Evolutionary conservation across 1,140 invertebrate genomes (phyloP).

Genomic region (Camponotus floridanus): DNA sequence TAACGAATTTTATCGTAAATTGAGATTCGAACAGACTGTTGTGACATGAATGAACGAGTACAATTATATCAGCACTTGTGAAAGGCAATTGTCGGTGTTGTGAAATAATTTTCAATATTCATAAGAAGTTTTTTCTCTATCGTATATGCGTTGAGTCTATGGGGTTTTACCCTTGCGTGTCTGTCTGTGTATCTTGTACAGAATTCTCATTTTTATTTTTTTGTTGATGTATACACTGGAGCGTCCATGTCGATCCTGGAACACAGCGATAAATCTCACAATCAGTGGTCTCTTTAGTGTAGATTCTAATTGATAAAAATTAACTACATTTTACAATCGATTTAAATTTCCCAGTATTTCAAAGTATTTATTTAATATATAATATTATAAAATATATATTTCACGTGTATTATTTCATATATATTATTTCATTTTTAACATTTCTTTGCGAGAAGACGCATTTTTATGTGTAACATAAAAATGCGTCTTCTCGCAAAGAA

Average conservation of each 20-base stretch:
- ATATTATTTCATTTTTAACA: not conserved
- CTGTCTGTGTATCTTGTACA: slow-evolving; percentile 67
- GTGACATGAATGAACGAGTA: slow-evolving; percentile 70
- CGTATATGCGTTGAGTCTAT: slow-evolving; percentile 47
- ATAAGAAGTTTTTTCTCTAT: slow-evolving; percentile 42
- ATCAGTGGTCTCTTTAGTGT: not conserved
- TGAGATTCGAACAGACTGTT: slow-evolving; percentile 55
- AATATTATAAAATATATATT: not conserved
- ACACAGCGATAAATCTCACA: not conserved
- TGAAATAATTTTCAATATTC: slow-evolving; percentile 69
- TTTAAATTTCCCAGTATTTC: not conserved
- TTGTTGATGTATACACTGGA: slow-evolving; percentile 59
- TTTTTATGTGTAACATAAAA: too few species aligned
- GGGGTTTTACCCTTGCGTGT: slow-evolving; percentile 45
- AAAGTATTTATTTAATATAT: slow-evolving; percentile 4
- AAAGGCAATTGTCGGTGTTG: slow-evolving; percentile 76
- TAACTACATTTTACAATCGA: not conserved
- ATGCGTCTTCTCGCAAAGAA: not conserved
- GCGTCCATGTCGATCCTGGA: slow-evolving; percentile 57
- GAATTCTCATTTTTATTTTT: slow-evolving; percentile 48
- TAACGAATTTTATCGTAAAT: slow-evolving; percentile 45
- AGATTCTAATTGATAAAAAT: not conserved
- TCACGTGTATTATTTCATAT: not conserved
- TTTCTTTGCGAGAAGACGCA: not conserved
- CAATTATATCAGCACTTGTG: slow-evolving; percentile 69